Evolutionary conservation across 2,113 vertebrate genomes (phyloP), one percentile per base, ranked within the genome.

Genomic region (Tragelaphus imberbis): DNA sequence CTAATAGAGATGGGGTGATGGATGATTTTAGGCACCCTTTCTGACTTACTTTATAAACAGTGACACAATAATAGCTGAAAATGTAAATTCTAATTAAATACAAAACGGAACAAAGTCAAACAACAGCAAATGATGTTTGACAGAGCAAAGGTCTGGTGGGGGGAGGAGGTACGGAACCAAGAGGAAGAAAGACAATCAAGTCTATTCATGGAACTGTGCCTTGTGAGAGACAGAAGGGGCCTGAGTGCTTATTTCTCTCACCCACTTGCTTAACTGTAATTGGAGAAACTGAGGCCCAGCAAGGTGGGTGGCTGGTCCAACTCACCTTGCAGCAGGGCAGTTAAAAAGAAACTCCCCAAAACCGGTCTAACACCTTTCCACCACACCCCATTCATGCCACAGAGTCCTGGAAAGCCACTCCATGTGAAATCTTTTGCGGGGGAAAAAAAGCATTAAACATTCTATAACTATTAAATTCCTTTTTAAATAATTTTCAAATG

Each of bases 81-180:
- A 97, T 87, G 86, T 90, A 98, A 94, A 82, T 97, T 96, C 71
- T 91, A 96, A 84, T 97, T 90, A 98, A 96, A 80, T 90, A 65
- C 14, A 88, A 97, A 97, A 97, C 55, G 33, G 65, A 94, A 96
- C 75, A 88, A 98, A 98, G 97, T 98, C 97, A 97, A 98, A 97
- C 96, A 97, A 88, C 80, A 95, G 94, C 88, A 90, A 96, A 96
- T 86, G 97, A 96, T 95, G 82, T 90, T 97, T 97, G 97, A 98
- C 94, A 97, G 97, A 97, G 89, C 95, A 84, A 93, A 97, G 87
- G 95, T 96, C 87, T 94, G 33, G 77, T 16, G 1, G 10, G 4
- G 81, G 33, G 53, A 14, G 51, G 51, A 53, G 6, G 81, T 19
- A 65, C 88, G 86, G 59, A 91, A 61, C 77, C 7, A 4, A 49